Evolutionary conservation across 1,140 invertebrate genomes (phyloP), one percentile per base, ranked within the genome.

Genomic region (Coenobita brevimanus): DNA sequence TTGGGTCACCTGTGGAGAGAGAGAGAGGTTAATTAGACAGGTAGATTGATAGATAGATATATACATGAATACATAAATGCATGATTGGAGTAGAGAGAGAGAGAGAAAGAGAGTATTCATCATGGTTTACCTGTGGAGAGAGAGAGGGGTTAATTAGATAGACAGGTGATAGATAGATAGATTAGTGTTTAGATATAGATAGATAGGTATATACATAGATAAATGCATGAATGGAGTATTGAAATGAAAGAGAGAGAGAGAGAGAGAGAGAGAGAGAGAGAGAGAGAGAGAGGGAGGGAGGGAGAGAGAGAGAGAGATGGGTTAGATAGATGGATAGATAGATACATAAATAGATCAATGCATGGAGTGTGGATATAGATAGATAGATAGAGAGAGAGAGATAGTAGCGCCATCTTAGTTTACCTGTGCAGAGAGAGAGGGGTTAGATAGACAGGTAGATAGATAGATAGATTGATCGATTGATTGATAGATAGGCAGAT

Each of bases 261-360:
- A 79, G 30, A 81, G 24, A 38, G 30, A 13, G 43, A 24, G 81
- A 82, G 50, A 78, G 60, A 78, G 17, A 82, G 17, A 43, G 21
- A 81, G 24, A 24, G 60, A 82, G n/a, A 82, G 24, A 38, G 43
- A 50, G n/a, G n/a, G n/a, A 57, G n/a, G 54, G 54, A 13, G 10
- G n/a, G 54, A 57, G n/a, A 13, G 54, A 57, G 54, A 57, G n/a
- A 57, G 10, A 57, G 54, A 27, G 24, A 15, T 17, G 4, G 10
- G 13, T 21, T 41, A 33, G 10, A 8, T 33, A 13, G 27, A 76
- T n/a, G 41, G 73, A 75, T 67, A 6, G 27, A 6, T 8, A 24
- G 27, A 8, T 21, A 8, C 27, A 27, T 17, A 38, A 67, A 80
- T 30, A 36, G 38, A 50, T 8, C 8, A 24, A 30, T 67, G 8